These are phyloP conservation scores for Ianthella basta DNA, from an alignment of 37 sponge, comb jelly and placozoan species.

Conservation along the genomic window DNA sequence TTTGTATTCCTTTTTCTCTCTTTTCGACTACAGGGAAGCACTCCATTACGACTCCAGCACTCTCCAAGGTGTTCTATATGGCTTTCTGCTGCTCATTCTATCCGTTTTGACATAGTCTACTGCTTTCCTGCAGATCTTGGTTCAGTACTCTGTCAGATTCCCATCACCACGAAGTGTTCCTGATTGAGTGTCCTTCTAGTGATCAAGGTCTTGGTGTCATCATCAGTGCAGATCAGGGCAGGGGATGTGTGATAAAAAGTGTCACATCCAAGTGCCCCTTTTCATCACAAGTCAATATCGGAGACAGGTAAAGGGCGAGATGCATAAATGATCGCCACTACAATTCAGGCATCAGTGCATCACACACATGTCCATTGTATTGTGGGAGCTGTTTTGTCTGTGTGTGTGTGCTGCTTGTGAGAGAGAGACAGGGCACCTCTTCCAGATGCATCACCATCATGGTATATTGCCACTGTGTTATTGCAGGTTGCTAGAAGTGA, in stretches of 20 bases:
- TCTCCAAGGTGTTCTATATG: too few relatives aligned
- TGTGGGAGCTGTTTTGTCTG: too few relatives aligned
- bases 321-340: too few relatives aligned
- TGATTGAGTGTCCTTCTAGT: neutral
- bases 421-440: too few relatives aligned
- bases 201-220: slow-evolving; percentile 8
- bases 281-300: neutral
- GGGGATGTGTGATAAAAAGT: slow-evolving; percentile 9
- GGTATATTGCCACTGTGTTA: neutral
- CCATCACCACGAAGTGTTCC: neutral
- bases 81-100: too few relatives aligned
- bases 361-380: too few relatives aligned
- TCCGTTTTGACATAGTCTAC: too few relatives aligned
- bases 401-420: too few relatives aligned
- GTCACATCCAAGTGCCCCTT: slow-evolving; percentile 13
- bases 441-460: too few relatives aligned
- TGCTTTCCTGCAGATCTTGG: neutral
- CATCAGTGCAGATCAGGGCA: neutral
- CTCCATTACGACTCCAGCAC: too few relatives aligned
- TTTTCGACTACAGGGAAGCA: too few relatives aligned
- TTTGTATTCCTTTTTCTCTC: neutral
- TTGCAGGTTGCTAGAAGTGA: slow-evolving; percentile 25
- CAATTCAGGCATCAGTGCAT: too few relatives aligned
- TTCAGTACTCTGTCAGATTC: neutral
- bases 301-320: slow-evolving; percentile 5